A percentile compares a stretch with the other conserved stretches of the same genome.
These are phyloP conservation scores for Lingula anatina DNA, from an alignment of 2,888 invertebrate species.

Conservation along the genomic window DNA sequence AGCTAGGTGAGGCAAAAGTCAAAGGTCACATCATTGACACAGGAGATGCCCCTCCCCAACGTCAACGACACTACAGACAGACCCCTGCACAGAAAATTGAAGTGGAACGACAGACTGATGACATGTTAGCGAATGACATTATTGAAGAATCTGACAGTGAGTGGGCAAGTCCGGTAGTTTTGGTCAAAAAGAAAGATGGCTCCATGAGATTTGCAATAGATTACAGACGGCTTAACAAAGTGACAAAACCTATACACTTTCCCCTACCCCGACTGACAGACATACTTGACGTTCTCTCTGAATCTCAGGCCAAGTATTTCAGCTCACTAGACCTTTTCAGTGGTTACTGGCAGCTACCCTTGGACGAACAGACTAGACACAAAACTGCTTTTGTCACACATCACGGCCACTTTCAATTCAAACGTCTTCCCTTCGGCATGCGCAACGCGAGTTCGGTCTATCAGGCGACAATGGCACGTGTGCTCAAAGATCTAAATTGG, in stretches of 20 bases:
- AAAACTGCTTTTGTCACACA: no score
- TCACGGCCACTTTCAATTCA: neutral
- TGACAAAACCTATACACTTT: constrained; percentile 16
- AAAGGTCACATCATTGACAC: no score
- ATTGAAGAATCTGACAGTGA: constrained; percentile 11
- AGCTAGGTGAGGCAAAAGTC: no score
- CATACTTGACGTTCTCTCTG: constrained; percentile 12
- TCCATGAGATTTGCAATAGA: constrained; percentile 15
- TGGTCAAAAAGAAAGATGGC: constrained; percentile 12
- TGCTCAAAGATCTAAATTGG: constrained; percentile 4
- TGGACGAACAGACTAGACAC: constrained; percentile 14
- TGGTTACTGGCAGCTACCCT: neutral
- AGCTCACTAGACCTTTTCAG: constrained; percentile 12
- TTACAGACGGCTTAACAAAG: constrained; percentile 14
- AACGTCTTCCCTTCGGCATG: neutral
- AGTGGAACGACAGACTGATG: constrained; percentile 10
- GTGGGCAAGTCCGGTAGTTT: constrained; percentile 14
- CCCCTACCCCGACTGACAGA: constrained; percentile 15
- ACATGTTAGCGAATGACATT: constrained; percentile 9
- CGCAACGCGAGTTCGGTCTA: neutral
- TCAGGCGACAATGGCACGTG: neutral
- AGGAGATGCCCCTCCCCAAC: constrained; percentile 9
- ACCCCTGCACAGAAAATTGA: constrained; percentile 9
- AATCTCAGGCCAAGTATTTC: constrained; percentile 10
- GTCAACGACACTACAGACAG: constrained; percentile 7